Evolutionary conservation across 2,888 invertebrate genomes (phyloP).

Genomic region (Standfussiana lucernea): DNA sequence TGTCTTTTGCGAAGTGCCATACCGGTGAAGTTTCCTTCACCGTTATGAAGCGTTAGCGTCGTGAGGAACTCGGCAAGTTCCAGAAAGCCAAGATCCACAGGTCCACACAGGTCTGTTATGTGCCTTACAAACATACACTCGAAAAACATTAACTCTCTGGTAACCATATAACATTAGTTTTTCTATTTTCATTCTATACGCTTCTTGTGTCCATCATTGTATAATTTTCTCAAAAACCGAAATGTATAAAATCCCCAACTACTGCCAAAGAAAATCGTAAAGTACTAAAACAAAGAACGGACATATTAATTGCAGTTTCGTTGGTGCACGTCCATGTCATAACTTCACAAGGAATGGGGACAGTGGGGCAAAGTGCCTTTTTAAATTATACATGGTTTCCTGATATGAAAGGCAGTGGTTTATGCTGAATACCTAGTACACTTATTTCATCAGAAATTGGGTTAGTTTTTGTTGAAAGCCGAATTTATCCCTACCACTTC

Average conservation of each 20-base stretch:
- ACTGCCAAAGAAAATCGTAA: slow-evolving; percentile 21
- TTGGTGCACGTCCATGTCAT: slow-evolving; percentile 40
- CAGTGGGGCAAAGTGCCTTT: slow-evolving; percentile 2
- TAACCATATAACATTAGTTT: background rate
- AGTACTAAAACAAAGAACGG: slow-evolving; percentile 19
- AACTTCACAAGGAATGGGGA: slow-evolving; percentile 34
- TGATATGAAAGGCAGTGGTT: slow-evolving; percentile 10
- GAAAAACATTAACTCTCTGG: background rate
- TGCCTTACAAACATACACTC: too few relatives aligned
- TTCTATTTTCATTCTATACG: background rate
- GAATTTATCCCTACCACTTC: background rate
- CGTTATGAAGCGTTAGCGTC: too few relatives aligned
- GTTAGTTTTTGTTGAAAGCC: background rate
- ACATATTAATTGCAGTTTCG: slow-evolving; percentile 49
- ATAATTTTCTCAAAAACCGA: background rate
- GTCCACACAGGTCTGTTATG: too few relatives aligned
- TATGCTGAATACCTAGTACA: background rate
- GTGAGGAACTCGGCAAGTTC: too few relatives aligned
- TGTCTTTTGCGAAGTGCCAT: too few relatives aligned
- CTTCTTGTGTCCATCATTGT: background rate
- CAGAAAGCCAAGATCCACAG: too few relatives aligned
- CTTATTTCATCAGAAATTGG: background rate
- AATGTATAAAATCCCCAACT: background rate
- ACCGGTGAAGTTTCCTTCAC: rapidly evolving
- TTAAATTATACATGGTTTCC: slow-evolving; percentile 34